Conservation (phyloP, 2,888 invertebrate genomes). For the Proisotoma minuta region DNA sequence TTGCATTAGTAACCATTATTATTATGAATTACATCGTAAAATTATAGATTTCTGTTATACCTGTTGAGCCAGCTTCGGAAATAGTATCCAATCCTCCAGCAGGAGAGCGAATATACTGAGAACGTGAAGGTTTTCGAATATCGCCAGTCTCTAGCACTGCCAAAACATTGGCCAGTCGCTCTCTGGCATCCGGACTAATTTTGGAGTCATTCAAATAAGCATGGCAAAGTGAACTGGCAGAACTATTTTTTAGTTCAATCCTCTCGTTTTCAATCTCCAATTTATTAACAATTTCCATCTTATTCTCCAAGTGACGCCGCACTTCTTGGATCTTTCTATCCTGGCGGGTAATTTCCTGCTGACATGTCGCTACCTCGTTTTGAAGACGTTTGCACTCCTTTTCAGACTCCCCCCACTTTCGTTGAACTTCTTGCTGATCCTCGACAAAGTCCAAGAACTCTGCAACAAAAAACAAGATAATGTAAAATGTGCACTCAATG, state of each 20-base stretch:
- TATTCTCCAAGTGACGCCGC: conserved; percentile 58
- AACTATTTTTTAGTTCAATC: conserved; percentile 24
- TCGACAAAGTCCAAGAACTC: conserved; percentile 70
- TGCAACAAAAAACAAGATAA: conserved; percentile 49
- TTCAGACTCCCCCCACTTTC: conserved; percentile 65
- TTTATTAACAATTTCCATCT: conserved; percentile 37
- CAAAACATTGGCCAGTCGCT: conserved; percentile 32
- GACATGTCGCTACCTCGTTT: conserved; percentile 64
- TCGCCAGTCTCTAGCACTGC: conserved; percentile 40
- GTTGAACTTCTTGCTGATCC: conserved; percentile 66
- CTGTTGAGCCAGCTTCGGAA: conserved; percentile 62
- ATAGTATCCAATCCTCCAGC: conserved; percentile 49
- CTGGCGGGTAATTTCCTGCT: conserved; percentile 67
- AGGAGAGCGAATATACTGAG: conserved; percentile 28
- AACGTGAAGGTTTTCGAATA: neutral
- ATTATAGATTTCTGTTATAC: too few relatives aligned
- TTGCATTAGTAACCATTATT: neutral
- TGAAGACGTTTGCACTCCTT: conserved; percentile 70
- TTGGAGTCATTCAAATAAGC: conserved; percentile 36
- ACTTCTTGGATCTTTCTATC: conserved; percentile 78
- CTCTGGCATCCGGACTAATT: conserved; percentile 32
- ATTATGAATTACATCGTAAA: neutral
- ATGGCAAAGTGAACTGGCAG: conserved; percentile 34
- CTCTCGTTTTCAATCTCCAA: conserved; percentile 36
- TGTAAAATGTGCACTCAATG: neutral